A percentile compares a stretch with the other conserved stretches of the same genome.
Conservation (phyloP, 2,888 invertebrate species). For the Clostera curtula region DNA sequence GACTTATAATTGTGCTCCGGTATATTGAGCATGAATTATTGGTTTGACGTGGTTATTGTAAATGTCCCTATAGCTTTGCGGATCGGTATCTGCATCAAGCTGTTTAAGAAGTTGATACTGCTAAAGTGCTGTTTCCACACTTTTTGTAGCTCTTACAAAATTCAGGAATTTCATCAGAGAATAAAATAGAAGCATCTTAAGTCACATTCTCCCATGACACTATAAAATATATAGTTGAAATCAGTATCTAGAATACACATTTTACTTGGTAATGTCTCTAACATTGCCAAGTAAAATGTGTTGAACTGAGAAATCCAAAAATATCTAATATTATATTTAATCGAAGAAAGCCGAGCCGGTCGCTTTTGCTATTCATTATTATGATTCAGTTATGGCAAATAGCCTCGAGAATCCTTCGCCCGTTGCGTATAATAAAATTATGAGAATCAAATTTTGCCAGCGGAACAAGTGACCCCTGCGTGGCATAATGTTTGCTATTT, state of each 20-base stretch:
- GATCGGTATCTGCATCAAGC: conserved; percentile 9
- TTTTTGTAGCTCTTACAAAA: no score
- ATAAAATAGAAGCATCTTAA: no score
- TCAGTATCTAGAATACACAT: no score
- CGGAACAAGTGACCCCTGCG: conserved; percentile 60
- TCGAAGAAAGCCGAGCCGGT: no score
- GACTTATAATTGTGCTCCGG: conserved; percentile 70
- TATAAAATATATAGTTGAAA: no score
- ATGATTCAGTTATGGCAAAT: conserved; percentile 29
- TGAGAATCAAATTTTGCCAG: conserved; percentile 59
- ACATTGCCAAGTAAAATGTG: no score
- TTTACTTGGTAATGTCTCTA: no score
- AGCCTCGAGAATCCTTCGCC: conserved; percentile 34
- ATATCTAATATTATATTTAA: no score
- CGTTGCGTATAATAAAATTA: conserved; percentile 48
- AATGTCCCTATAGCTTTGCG: conserved; percentile 12
- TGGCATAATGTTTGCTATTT: conserved; percentile 62
- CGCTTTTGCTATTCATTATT: not conserved
- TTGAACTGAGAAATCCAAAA: no score
- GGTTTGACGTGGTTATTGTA: conserved; percentile 62
- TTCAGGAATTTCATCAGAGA: no score
- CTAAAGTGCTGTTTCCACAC: no score
- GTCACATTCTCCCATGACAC: no score
- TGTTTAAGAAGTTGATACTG: conserved; percentile 7
- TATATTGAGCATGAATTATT: conserved; percentile 74